Percentiles rank a stretch among this genome's conserved stretches.
phyloP scores from a whole-genome alignment of 2,113 vertebrate species.

The Cyrtonyx montezumae region DNA sequence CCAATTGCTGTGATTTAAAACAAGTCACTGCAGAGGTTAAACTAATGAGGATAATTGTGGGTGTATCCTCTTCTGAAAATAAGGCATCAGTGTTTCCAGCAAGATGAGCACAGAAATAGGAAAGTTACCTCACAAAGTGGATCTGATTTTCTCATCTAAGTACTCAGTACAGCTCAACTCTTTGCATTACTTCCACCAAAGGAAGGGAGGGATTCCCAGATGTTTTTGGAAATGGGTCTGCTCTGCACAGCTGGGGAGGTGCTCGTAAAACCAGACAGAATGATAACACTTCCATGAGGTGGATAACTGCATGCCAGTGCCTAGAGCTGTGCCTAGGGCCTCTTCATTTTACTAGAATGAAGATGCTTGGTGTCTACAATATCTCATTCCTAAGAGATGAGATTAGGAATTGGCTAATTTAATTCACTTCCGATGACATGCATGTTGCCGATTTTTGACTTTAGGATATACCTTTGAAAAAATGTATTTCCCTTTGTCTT shows the following conservation, averaged over 20 bases:
- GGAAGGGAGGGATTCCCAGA: neutral
- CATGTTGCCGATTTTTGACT: neutral
- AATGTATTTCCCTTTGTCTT: neutral
- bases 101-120: neutral
- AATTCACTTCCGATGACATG: neutral
- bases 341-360: neutral
- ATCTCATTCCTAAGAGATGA: neutral
- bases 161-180: neutral
- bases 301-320: neutral
- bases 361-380: neutral
- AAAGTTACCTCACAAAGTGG: constrained; percentile 29
- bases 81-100: neutral
- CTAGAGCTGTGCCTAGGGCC: neutral
- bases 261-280: neutral
- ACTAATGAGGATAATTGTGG: neutral
- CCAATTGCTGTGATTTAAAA: neutral
- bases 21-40: neutral
- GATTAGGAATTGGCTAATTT: neutral
- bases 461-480: neutral
- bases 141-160: constrained; percentile 30
- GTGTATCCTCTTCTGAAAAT: constrained; percentile 8
- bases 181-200: neutral
- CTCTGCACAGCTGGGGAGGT: neutral
- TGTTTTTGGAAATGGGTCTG: neutral
- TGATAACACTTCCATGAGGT: neutral